A percentile compares a stretch with the other conserved stretches of the same genome.
phyloP scores from a whole-genome alignment of 2,888 invertebrate species.

The Ennomos erosarius region DNA sequence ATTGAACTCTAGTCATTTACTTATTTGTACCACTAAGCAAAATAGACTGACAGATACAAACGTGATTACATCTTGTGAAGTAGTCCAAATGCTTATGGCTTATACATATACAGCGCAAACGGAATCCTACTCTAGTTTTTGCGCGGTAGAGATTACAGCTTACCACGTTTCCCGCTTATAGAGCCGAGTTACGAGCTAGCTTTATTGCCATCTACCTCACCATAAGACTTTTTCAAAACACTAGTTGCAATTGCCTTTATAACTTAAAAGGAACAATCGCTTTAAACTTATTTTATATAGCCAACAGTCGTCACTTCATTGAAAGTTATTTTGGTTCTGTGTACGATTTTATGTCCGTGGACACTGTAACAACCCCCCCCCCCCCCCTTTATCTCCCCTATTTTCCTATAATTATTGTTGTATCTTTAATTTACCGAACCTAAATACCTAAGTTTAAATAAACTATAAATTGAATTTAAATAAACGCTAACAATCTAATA shows the following conservation, averaged over 20 bases:
- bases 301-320: slow-evolving; percentile 37
- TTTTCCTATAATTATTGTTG: no score
- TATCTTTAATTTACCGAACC: no score
- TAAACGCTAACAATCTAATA: no score
- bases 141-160: slow-evolving; percentile 68
- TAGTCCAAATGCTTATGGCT: slow-evolving; percentile 7
- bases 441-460: no score
- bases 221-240: slow-evolving; percentile 56
- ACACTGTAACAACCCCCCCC: no score
- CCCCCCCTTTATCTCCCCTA: no score
- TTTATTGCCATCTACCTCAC: slow-evolving; percentile 61
- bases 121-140: slow-evolving; percentile 67
- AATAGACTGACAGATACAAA: slow-evolving; percentile 22
- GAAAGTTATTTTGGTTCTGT: no score
- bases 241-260: slow-evolving; percentile 48
- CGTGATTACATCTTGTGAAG: slow-evolving; percentile 18
- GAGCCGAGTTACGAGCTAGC: slow-evolving; percentile 63
- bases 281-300: slow-evolving; percentile 50
- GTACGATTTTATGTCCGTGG: no score
- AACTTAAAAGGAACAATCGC: slow-evolving; percentile 53
- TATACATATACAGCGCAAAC: slow-evolving; percentile 31
- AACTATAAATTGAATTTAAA: no score
- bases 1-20: neutral
- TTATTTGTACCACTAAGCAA: slow-evolving; percentile 2
- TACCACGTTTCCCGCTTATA: slow-evolving; percentile 57